Percentiles rank a stretch among this genome's conserved stretches.
phyloP scores from a whole-genome alignment of 2,888 invertebrate genomes.

The Scaptomyza caliginosa region DNA sequence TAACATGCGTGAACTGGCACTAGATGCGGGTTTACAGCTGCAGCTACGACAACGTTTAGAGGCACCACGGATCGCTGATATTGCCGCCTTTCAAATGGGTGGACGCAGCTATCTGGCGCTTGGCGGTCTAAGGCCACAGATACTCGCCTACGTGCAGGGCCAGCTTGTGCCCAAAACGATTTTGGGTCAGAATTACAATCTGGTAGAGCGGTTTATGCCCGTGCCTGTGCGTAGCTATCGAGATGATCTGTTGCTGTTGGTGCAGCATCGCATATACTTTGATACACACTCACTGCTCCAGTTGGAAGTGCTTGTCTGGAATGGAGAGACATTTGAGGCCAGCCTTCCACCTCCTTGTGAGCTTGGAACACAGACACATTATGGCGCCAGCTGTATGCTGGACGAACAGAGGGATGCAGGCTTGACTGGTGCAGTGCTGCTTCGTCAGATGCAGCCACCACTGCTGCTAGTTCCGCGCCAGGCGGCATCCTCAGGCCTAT shows the following conservation, averaged over 20 bases:
- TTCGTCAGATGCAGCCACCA: slow-evolving; percentile 69
- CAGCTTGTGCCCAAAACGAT: slow-evolving; percentile 80
- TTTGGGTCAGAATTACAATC: slow-evolving; percentile 81
- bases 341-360: slow-evolving; percentile 80
- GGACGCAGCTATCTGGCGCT: slow-evolving; percentile 82
- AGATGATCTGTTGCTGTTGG: slow-evolving; percentile 83
- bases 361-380: slow-evolving; percentile 57
- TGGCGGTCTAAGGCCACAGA: slow-evolving; percentile 80
- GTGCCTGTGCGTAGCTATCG: slow-evolving; percentile 82
- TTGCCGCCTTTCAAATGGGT: slow-evolving; percentile 83
- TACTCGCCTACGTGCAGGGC: slow-evolving; percentile 81
- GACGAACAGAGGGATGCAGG: slow-evolving; percentile 80
- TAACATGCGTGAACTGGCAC: slow-evolving; percentile 54
- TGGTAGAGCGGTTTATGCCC: slow-evolving; percentile 81
- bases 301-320: slow-evolving; percentile 83
- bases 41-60: slow-evolving; percentile 53
- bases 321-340: slow-evolving; percentile 82
- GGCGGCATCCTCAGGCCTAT: slow-evolving; percentile 80
- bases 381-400: slow-evolving; percentile 81
- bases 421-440: slow-evolving; percentile 75
- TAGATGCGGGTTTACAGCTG: slow-evolving; percentile 60
- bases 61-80: slow-evolving; percentile 72
- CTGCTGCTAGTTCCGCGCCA: slow-evolving; percentile 81
- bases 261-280: slow-evolving; percentile 83
- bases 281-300: slow-evolving; percentile 79